Evolutionary conservation across 2,888 invertebrate species (phyloP), one percentile per base, ranked within the genome.

Genomic region (Pyrrhosoma nymphula): DNA sequence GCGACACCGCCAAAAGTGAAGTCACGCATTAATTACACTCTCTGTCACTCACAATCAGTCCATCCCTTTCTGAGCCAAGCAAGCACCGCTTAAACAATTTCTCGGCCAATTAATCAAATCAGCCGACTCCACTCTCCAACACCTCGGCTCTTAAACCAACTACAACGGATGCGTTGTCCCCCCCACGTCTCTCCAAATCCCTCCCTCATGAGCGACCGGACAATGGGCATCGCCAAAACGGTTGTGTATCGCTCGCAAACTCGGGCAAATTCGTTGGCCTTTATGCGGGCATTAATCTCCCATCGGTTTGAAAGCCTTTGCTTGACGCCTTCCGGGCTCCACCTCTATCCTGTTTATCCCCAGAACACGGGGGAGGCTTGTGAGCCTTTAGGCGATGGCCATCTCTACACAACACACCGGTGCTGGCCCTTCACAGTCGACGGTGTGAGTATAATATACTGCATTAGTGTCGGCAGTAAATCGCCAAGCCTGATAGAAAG

Each of bases 201-300:
- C 1, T 16, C 60, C 60, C 16, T 2, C 20, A 12, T 6, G 30
- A 82, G 82, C 14, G 30, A 82, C 82, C 18, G 82, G 82, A 82
- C 82, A 82, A 82, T 82, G 82, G 82, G 82, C 82, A 82, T 82
- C 82, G 82, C 12, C 82, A 82, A 47, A 82, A 35, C 82, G 82
- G 30, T 16, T 82, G 82, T 82, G 26, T 82, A 82, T 82, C 82
- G 82, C 69, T 10, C n/a, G 69, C 69, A 26, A 69, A 69, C 69
- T 69, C 82, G 82, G 16, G 82, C 82, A 82, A 16, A 82, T 82
- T 82, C 82, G 82, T 35, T 14, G 82, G 30, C 82, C 82, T 82
- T 35, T 82, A 82, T 82, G 82, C 35, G 82, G 82, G 82, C 82
- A 82, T 82, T 82, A 82, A 82, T 82, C 82, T 82, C 82, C 82